Evolutionary conservation across 2,113 vertebrate genomes (phyloP), one percentile per base, ranked within the genome.

Genomic region (Hoplias malabaricus): DNA sequence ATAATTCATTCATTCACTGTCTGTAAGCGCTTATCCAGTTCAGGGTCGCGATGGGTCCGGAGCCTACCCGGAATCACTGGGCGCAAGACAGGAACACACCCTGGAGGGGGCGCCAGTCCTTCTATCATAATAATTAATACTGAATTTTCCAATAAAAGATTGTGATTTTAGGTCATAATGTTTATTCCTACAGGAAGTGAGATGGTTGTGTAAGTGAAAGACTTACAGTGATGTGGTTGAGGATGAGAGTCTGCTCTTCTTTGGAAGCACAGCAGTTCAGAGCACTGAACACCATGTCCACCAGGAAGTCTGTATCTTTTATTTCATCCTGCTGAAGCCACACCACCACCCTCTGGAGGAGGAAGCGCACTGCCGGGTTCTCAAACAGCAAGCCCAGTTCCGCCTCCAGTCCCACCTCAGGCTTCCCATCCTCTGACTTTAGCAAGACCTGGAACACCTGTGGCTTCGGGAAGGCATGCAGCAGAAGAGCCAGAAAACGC

Each of bases 231-330:
- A 98, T 89, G 80, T 95, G 92, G 84, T 96, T 94, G 81, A 99
- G 91, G 81, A 98, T 89, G 0, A 70, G 79, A 23, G 91, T 95
- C 85, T 92, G 95, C 71, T 97, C 96, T 59, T 85, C 73, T 1
- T 56, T 81, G 33, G 10, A 86, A 46, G 86, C 88, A 86, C 96
- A 98, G 91, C 97, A 97, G 40, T 61, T 74, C 0, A 99, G 91
- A 0, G 93, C 91, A 46, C 98, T 98, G 85, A 96, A 99, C 46
- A 98, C 86, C 92, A 98, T 96, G 90, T 97, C 95, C 81, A 99
- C 93, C 83, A 99, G 86, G 80, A 94, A 95, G 62, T 91, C 84
- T 0, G 91, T 92, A 56, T 97, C 91, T 69, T 83, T 90, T 48
- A 88, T 89, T 5, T 82, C 88, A 50, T 93, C 90, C 88, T 96